Conservation (phyloP, 2,797 vertebrate genomes). For the Gymnocypris eckloni region DNA sequence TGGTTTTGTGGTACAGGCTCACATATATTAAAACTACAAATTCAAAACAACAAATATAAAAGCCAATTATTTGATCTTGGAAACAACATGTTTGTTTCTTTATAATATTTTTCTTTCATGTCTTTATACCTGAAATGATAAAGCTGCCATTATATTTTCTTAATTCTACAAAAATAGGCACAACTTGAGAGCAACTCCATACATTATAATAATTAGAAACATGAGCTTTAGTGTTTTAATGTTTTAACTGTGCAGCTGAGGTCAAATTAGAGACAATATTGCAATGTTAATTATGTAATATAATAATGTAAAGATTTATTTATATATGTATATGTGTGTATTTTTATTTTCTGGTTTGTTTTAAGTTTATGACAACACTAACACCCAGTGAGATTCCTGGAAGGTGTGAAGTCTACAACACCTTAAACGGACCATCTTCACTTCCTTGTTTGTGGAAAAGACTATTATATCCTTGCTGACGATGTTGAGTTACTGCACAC, state of each 20-base stretch:
- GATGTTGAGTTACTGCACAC: constrained; percentile 47
- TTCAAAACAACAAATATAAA: too few species aligned
- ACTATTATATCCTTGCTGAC: constrained; percentile 3
- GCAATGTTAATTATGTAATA: neutral
- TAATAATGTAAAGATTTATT: too few species aligned
- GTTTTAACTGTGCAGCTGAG: neutral
- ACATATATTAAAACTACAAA: too few species aligned
- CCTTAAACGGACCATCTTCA: neutral
- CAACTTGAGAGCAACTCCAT: neutral
- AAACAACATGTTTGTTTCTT: neutral
- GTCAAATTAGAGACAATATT: neutral
- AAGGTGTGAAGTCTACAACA: neutral
- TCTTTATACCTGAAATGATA: too few species aligned
- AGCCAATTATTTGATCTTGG: too few species aligned
- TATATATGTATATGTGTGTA: too few species aligned
- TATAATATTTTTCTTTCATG: neutral
- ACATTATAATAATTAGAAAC: constrained; percentile 2
- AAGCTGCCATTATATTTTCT: neutral
- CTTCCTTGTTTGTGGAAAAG: constrained; percentile 27
- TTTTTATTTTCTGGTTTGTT: neutral
- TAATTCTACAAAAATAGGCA: neutral
- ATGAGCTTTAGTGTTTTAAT: constrained; percentile 10
- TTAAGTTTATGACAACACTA: neutral
- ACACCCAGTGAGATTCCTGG: neutral
- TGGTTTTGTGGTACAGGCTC: too few species aligned